Evolutionary conservation across 2,113 vertebrate species (phyloP).

Genomic region (Paedocypris sp.): DNA sequence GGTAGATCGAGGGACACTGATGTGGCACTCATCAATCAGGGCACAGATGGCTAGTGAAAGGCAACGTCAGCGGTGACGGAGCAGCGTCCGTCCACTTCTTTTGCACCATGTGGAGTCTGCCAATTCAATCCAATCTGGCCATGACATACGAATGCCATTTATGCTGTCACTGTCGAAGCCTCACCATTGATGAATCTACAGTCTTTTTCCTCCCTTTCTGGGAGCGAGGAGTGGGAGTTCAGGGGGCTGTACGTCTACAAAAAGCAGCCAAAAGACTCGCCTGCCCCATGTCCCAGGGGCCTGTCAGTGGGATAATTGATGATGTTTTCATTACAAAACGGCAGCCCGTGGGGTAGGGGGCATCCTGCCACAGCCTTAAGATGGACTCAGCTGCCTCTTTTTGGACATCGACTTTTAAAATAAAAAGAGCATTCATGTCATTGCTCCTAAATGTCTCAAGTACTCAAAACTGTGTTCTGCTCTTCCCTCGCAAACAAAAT

Average conservation of each 20-base stretch:
- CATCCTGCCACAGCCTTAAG: constrained; percentile 53
- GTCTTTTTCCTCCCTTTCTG: constrained; percentile 29
- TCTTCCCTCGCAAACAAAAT: background rate
- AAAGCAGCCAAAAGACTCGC: constrained; percentile 69
- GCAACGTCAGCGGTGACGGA: constrained; percentile 48
- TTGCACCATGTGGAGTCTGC: constrained; percentile 42
- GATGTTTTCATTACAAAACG: constrained; percentile 87
- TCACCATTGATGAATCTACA: constrained; percentile 58
- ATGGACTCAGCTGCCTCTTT: constrained; percentile 73
- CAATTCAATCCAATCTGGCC: constrained; percentile 39
- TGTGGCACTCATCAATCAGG: constrained; percentile 55
- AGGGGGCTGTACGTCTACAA: constrained; percentile 60
- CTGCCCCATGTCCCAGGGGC: constrained; percentile 61
- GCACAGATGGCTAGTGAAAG: constrained; percentile 63
- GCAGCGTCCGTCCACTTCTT: constrained; percentile 42
- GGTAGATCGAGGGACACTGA: background rate
- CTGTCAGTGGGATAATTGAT: constrained; percentile 84
- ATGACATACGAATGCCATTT: constrained; percentile 49
- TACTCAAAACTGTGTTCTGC: constrained; percentile 4
- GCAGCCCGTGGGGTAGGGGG: constrained; percentile 59
- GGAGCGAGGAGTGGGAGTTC: constrained; percentile 22
- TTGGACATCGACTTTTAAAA: constrained; percentile 62
- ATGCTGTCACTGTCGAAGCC: constrained; percentile 44
- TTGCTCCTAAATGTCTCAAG: constrained; percentile 54
- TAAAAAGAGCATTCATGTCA: constrained; percentile 61